Evolutionary conservation across 2,888 invertebrate species (phyloP).

Genomic region (Fragum whitleyi): DNA sequence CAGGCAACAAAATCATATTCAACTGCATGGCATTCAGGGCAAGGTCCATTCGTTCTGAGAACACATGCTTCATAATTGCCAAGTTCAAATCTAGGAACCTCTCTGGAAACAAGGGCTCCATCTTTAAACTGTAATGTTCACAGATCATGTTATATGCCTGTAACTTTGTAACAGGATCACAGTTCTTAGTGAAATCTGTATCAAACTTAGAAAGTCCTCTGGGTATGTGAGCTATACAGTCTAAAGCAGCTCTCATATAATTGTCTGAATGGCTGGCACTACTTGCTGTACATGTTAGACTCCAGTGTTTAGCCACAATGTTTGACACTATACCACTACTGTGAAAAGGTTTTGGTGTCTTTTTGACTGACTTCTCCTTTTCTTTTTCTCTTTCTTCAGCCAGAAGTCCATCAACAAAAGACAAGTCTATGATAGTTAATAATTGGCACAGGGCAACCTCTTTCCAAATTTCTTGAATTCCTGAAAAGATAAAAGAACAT

Average conservation of each 20-base stretch:
- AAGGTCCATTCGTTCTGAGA: conserved; percentile 71
- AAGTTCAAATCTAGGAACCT: conserved; percentile 82
- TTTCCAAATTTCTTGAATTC: conserved; percentile 78
- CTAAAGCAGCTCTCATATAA: conserved; percentile 79
- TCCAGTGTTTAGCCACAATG: conserved; percentile 76
- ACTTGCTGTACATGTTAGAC: conserved; percentile 62
- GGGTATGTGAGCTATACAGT: conserved; percentile 81
- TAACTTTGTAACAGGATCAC: conserved; percentile 74
- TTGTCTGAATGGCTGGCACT: conserved; percentile 72
- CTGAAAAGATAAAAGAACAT: conserved; percentile 66
- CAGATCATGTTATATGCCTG: conserved; percentile 79
- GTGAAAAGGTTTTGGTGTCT: conserved; percentile 62
- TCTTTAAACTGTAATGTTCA: conserved; percentile 73
- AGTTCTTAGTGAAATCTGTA: conserved; percentile 72
- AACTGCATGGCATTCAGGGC: conserved; percentile 81
- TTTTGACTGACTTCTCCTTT: conserved; percentile 65
- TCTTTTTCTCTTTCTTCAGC: conserved; percentile 72
- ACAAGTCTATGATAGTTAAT: conserved; percentile 81
- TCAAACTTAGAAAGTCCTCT: conserved; percentile 78
- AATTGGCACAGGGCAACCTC: conserved; percentile 82
- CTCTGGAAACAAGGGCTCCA: conserved; percentile 78
- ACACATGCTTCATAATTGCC: conserved; percentile 80
- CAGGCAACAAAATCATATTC: conserved; percentile 79
- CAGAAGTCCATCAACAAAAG: conserved; percentile 81
- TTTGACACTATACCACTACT: conserved; percentile 72